Base-by-base conservation (phyloP, 1,140 invertebrate genomes). In the Temnothorax curvispinosus region DNA sequence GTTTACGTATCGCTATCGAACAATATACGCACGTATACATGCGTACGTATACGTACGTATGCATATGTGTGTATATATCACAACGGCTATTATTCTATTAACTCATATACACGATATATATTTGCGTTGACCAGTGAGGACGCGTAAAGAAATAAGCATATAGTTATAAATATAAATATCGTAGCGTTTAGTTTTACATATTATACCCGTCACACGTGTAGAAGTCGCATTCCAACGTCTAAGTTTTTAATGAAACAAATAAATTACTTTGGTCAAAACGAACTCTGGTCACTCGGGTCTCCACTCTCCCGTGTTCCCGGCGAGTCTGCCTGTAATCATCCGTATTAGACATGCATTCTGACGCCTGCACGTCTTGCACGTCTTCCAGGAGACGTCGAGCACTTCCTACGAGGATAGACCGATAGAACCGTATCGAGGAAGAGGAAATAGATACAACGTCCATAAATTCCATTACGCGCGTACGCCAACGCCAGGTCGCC, bases 131-230 rank as follows among this genome's bases (percentile, higher is more conserved):
- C 91, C 89, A 89, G 54, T 89, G 78, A 89, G 88, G 82, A 85
- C 86, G 72, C 86, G 87, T 90, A 92, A 86, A 87, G 69, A 76
- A 71, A 92, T 65, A 91, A 89, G 86, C 77, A 91, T 89, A 91
- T 92, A 90, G 41, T 90, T 89, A 92, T 91, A 91, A 89, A 87
- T 93, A 93, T 91, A 92, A 91, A 93, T 94, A 95, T 92, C 92
- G 92, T 94, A 94, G 93, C 90, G 92, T 93, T 93, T 95, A 95
- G 94, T 95, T 95, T 95, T 95, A 95, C 94, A 95, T 95, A 78
- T 78, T 94, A 93, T 95, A 94, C 92, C 92, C 91, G 87, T 93
- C 93, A 93, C 93, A 94, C 87, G 91, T 95, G 93, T 95, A 94
- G 94, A 92, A 94, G 91, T 93, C 91, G 94, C 94, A 95, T 95